Base-by-base conservation (phyloP, 2,113 vertebrate genomes). In the Eudorcas thomsonii region DNA sequence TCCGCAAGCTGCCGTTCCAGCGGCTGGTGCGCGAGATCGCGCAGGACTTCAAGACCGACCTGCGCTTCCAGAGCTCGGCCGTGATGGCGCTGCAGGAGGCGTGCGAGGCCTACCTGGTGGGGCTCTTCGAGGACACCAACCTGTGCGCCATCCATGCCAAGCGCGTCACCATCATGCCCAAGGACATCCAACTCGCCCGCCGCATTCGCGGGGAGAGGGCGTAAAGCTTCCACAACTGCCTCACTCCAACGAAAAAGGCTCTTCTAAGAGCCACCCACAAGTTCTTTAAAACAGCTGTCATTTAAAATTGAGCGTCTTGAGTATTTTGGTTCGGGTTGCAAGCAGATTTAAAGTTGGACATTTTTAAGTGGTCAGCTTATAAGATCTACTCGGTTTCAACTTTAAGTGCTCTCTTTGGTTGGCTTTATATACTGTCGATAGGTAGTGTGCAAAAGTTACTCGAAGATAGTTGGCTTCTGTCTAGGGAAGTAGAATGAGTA, bases 151-250 rank as follows among this genome's bases (percentile, higher is more conserved):
- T 85, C 36, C 98, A 98, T 30, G 96, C 98, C 36, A 98, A 98
- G 83, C 98, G 98, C 0, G 98, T 98, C 0, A 50, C 97, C 55
- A 94, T 98, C 87, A 98, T 98, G 98, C 99, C 99, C 5, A 99
- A 99, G 48, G 98, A 99, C 43, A 98, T 99, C 59, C 98, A 99
- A 97, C 97, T 99, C 1, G 99, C 98, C 0, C 98, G 99, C 0
- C 98, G 98, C 10, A 99, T 99, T 30, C 99, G 99, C 0, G 98
- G 98, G 0, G 99, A 99, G 64, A 97, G 98, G 0, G 99, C 98
- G 0, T 99, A 12, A 94, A 0, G 0, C 0, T 12, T 0, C 0
- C 0, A 3, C 3, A 2, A 3, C 0, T n/a, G 0, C 0, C 4
- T 14, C 1, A 21, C 2, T 2, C 1, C 7, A 19, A 19, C 13